Evolutionary conservation across 2,888 invertebrate species (phyloP), one percentile per base, ranked within the genome.

Genomic region (Tupiocoris notatus): DNA sequence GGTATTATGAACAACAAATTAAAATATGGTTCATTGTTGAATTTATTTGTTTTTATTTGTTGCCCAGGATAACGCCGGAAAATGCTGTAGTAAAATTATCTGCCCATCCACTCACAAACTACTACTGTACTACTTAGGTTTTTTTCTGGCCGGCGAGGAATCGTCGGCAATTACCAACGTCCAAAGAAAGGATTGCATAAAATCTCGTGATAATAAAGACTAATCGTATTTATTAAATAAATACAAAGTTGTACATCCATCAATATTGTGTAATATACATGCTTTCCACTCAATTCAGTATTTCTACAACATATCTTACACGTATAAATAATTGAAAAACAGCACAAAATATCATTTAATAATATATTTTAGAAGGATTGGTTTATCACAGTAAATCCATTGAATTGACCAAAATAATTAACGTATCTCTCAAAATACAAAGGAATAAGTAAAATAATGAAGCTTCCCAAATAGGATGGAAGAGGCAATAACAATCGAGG

Each of bases 371-470:
- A 67, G 66, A 76, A 76, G 67, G 67, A 76, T 66, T 67, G 66
- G 76, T 76, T 67, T 76, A 76, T 76, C 76, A 76, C 76, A 76
- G 76, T 67, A 76, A 76, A 76, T 76, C 66, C 67, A 76, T 67
- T 68, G 76, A 76, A 76, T 76, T 76, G 76, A 76, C 76, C 76
- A 76, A 76, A 76, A 76, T 68, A 67, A 76, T 66, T 67, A 76
- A 76, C 66, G 67, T 22, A 61, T 62, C 59, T 61, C 22, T 62
- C 21, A 17, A 39, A 75, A 59, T 75, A 64, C n/a, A 75, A 56
- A 74, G 17, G 9, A 23, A 73, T n/a, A 73, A 17, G 56, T 64
- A 75, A 63, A 63, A 2, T 25, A 66, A 21, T 22, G 12, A 39
- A 39, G 39, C 39, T 39, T 39, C 12, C 39, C 39, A 39, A 73